These are phyloP conservation scores for Amphimallon solstitiale DNA, from an alignment of 2,888 invertebrate species.

Conservation along the genomic window DNA sequence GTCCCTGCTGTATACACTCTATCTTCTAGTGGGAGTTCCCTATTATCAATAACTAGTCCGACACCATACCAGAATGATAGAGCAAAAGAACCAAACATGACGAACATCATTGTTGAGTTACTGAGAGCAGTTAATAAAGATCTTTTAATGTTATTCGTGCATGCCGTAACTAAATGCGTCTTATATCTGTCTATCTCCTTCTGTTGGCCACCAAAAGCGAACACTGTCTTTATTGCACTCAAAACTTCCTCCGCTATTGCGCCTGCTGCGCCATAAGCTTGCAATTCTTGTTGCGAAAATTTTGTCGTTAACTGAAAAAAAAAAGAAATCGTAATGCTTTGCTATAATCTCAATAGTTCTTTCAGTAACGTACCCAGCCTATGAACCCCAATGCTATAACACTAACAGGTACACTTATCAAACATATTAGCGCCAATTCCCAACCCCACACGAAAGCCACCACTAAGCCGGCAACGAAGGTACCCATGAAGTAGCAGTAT, in stretches of 20 bases:
- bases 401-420: constrained; percentile 81
- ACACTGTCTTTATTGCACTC: constrained; percentile 77
- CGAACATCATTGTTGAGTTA: constrained; percentile 78
- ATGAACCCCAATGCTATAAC: constrained; percentile 79
- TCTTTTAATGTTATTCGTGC: constrained; percentile 70
- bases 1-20: constrained; percentile 73
- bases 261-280: constrained; percentile 81
- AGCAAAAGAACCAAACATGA: constrained; percentile 78
- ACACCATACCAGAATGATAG: constrained; percentile 86
- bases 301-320: constrained; percentile 70
- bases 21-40: constrained; percentile 65
- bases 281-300: constrained; percentile 72
- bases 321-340: not conserved
- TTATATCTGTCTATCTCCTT: constrained; percentile 75
- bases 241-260: constrained; percentile 82
- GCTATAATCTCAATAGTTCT: not conserved
- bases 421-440: constrained; percentile 84
- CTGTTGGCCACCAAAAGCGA: constrained; percentile 81
- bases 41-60: constrained; percentile 73
- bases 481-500: constrained; percentile 76
- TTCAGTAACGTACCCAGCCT: constrained; percentile 70
- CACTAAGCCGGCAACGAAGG: constrained; percentile 77
- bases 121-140: constrained; percentile 77
- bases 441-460: constrained; percentile 84
- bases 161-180: constrained; percentile 70